Evolutionary conservation across 2,888 invertebrate species (phyloP), one percentile per base, ranked within the genome.

Genomic region (Mesochorus sp.): DNA sequence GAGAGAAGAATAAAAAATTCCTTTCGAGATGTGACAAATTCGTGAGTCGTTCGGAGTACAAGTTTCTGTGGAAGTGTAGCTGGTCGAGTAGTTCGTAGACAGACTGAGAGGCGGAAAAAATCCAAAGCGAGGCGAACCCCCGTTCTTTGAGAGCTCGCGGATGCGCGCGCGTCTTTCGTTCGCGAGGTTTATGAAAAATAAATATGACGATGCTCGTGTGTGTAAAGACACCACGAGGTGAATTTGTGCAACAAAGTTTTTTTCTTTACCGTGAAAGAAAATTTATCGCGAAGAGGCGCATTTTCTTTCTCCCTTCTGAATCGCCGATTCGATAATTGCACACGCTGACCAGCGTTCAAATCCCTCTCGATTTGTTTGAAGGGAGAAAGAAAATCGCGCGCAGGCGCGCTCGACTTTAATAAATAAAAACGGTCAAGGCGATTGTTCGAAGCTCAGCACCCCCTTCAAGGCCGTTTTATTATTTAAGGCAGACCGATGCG

Each of bases 101-200:
- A 24, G 4, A 74, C 73, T 74, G 73, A 28, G 66, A 66, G 37
- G 39, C 39, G 8, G 8, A 37, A 59, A 74, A 66, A 74, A 74
- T 26, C 59, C 10, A 21, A 3, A 39, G n/a, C 14, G 10, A 21
- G 19, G 73, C 66, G 73, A 66, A 74, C 73, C 73, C 66, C 73
- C n/a, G n/a, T 57, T 28, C 37, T 6, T 2, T 8, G 0, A 6
- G n/a, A 3, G 3, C 6, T 31, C 10, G 59, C 26, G 34, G 66
- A 74, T 59, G 73, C 73, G 73, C 66, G 10, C 70, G 21, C 59
- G n/a, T 6, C 34, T 21, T 24, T 37, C 14, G n/a, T 6, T n/a
- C 3, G 37, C 51, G n/a, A 57, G 19, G 37, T 37, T 37, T 21
- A 49, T 51, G 19, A 59, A 74, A 37, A 51, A 74, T 74, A 51